Percentiles rank a stretch among this genome's conserved stretches.
Evolutionary conservation across 1,140 invertebrate genomes (phyloP).

Genomic region (Tetranychus urticae): DNA sequence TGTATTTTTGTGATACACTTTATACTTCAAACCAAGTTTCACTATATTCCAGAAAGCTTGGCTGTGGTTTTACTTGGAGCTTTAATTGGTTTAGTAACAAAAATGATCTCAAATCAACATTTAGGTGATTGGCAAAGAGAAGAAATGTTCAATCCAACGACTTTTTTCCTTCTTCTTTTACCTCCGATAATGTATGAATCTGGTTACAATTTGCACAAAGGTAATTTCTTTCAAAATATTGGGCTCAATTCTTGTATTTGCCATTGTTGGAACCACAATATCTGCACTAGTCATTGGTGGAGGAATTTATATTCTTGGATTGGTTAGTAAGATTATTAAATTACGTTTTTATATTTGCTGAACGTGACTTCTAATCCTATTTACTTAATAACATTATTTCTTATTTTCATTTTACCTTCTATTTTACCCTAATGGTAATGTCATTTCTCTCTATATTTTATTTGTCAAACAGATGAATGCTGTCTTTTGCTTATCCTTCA

Average conservation of each 20-base stretch:
- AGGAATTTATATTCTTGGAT: slow-evolving; percentile 74
- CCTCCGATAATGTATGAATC: slow-evolving; percentile 98
- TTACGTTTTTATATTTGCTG: not conserved
- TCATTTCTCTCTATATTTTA: too few relatives aligned
- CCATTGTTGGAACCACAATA: slow-evolving; percentile 83
- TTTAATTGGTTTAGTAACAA: slow-evolving; percentile 67
- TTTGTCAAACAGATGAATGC: slow-evolving; percentile 26
- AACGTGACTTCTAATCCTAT: not conserved
- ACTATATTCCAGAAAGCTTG: slow-evolving; percentile 87
- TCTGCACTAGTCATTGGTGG: slow-evolving; percentile 81
- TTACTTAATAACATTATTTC: not conserved
- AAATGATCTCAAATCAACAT: slow-evolving; percentile 58
- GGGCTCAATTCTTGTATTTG: slow-evolving; percentile 71
- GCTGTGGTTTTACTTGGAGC: slow-evolving; percentile 85
- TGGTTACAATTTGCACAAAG: slow-evolving; percentile 90
- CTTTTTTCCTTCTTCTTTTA: slow-evolving; percentile 85
- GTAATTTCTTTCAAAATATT: slow-evolving; percentile 96
- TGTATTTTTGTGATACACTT: slow-evolving; percentile 82
- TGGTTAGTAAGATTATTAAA: slow-evolving; percentile 22
- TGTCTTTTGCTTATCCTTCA: slow-evolving; percentile 71
- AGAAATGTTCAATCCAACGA: slow-evolving; percentile 86
- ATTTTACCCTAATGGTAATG: too few relatives aligned
- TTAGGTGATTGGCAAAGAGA: slow-evolving; percentile 83
- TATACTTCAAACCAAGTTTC: slow-evolving; percentile 81
- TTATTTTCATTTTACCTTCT: not conserved